Evolutionary conservation across 2,888 invertebrate genomes (phyloP), one percentile per base, ranked within the genome.

Genomic region (Leistus spinibarbis): DNA sequence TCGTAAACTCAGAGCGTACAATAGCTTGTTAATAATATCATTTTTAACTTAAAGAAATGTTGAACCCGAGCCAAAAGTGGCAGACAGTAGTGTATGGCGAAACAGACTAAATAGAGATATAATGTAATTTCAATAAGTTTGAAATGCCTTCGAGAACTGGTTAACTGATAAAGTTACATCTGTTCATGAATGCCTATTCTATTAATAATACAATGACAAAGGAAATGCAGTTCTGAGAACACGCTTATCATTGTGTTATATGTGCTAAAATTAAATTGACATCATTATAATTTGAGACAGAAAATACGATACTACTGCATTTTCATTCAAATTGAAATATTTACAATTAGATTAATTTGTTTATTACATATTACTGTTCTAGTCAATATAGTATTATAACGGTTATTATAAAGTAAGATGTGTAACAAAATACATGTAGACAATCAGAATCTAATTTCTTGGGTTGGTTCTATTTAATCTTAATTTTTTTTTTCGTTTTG

Each of bases 141-240:
- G 1, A 40, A 40, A 40, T 40, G 40, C 13, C 40, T 40, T 40
- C 40, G 40, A 40, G 40, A 40, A 40, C 40, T 40, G 40, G 40
- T 40, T 40, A 40, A 40, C 40, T 40, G 40, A 40, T 40, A 40
- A 40, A 40, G 40, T 40, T 40, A 40, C 40, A 40, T 40, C 40
- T 40, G 40, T 40, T 40, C 40, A 40, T 13, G 40, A 40, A 40
- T 40, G 40, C 13, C 7, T 40, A 40, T 60, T 60, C 60, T 19
- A 60, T 60, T 60, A 17, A 60, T 60, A 22, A 19, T 19, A 60
- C 60, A 22, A 60, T 60, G 60, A 60, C 60, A 60, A 60, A 13
- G 17, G 60, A 60, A 56, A 56, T 56, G 56, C 56, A 56, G 17
- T 56, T 56, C 56, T 56, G n/a, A 19, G 56, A 56, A 56, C 17